Evolutionary conservation across 1,140 invertebrate species (phyloP), one percentile per base, ranked within the genome.

Genomic region (Colletes gigas): DNA sequence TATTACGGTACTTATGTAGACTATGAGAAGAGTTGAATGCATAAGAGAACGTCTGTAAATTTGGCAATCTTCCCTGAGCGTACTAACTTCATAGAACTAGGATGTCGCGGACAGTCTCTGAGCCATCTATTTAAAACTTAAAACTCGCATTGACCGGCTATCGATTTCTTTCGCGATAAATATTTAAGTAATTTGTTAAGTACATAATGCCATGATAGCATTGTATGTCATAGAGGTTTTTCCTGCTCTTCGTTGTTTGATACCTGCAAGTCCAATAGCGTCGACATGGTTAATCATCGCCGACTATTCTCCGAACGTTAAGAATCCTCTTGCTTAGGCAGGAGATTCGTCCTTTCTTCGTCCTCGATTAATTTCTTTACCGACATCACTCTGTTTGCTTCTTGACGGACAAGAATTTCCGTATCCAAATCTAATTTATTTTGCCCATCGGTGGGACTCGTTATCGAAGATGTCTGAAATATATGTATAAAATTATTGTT

Each of bases 251-350:
- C 84, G 82, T 83, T 88, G 84, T 70, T 85, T 74, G 73, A 70
- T 84, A 84, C 70, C 63, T 78, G 85, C 65, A 60, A 63, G 50
- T 59, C 66, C 12, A 78, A 74, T 14, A 81, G 67, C 30, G 80
- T 78, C 82, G 84, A 85, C 73, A 67, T 63, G 12, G 67, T 73
- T 9, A n/a, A 76, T 65, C 66, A 52, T 75, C 82, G 88, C 80
- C 90, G 90, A 88, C 89, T 81, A 14, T 90, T 91, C 73, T 85
- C 85, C 62, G 89, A 89, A 72, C 87, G 92, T 92, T 93, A 93
- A 92, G 91, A 92, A 44, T 89, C 86, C 54, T 92, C 89, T 71
- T 89, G 88, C 39, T 89, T 89, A 1, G 87, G 68, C 60, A 92
- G 82, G 39, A 93, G 82, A 83, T 90, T 92, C 47, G 88, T 84